Conservation (phyloP, 2,888 invertebrate species). For the Sarcophaga rosellei region DNA sequence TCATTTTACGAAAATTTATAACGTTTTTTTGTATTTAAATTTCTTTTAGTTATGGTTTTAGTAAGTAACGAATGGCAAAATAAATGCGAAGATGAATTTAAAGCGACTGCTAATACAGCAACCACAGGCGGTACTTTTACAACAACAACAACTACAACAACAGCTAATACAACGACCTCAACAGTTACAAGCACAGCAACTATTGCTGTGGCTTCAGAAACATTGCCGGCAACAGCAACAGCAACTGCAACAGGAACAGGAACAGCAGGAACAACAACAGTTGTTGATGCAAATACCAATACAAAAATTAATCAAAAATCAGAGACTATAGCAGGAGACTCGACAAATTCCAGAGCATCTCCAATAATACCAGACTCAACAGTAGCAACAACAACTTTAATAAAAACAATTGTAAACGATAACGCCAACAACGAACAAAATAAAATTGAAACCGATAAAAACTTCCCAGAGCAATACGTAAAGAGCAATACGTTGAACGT, state of each 20-base stretch:
- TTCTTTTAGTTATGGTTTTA: conserved; percentile 79
- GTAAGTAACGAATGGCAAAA: conserved; percentile 79
- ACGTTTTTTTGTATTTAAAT: conserved; percentile 12
- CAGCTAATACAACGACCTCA: conserved; percentile 63
- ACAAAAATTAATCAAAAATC: conserved; percentile 17
- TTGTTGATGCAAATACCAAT: conserved; percentile 29
- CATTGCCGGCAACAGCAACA: conserved; percentile 55
- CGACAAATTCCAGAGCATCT: conserved; percentile 44
- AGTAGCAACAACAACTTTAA: conserved; percentile 37
- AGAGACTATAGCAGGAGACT: conserved; percentile 46
- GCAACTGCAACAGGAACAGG: conserved; percentile 7
- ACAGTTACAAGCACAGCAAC: conserved; percentile 26
- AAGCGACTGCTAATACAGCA: conserved; percentile 70
- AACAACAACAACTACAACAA: conserved; percentile 53
- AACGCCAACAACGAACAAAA: conserved; percentile 57
- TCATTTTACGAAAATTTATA: neutral
- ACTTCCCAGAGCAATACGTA: conserved; percentile 51
- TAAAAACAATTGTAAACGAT: conserved; percentile 63
- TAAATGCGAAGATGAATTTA: conserved; percentile 74
- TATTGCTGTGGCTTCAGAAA: conserved; percentile 46
- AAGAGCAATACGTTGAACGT: conserved; percentile 54
- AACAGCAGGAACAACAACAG: neutral
- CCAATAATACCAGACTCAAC: conserved; percentile 12
- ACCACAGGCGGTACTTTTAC: conserved; percentile 53
- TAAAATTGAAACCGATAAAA: conserved; percentile 60